Percentiles rank a stretch among this genome's conserved stretches.
Conservation (phyloP, 1,140 invertebrate species). For the roundworm (Caenorhabditis elegans) region DNA sequence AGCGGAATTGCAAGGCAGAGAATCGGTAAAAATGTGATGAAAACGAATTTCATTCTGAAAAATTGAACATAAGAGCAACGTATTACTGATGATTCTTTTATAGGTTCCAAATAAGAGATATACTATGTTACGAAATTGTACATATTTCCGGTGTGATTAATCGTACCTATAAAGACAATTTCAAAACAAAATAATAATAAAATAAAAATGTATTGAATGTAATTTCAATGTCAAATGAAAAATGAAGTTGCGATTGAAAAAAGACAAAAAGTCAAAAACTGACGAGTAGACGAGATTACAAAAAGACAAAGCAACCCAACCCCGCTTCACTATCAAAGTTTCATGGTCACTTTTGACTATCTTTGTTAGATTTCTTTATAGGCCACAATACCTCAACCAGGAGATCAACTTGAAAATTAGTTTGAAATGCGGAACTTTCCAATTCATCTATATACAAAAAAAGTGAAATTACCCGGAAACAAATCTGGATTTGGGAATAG, state of each 20-base stretch:
- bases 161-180: not conserved
- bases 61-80: not conserved
- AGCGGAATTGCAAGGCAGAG: not conserved
- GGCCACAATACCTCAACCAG: not conserved
- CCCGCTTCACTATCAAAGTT: not conserved
- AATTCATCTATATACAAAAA: not conserved
- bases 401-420: not conserved
- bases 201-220: too few species aligned
- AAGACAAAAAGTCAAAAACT: not conserved
- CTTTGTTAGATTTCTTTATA: not conserved
- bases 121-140: not conserved
- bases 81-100: too few species aligned
- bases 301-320: not conserved
- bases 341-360: slow-evolving; percentile 23
- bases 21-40: not conserved
- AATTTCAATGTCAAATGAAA: too few species aligned
- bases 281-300: not conserved
- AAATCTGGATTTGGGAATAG: not conserved
- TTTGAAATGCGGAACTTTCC: not conserved
- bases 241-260: not conserved
- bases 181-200: not conserved
- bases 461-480: not conserved
- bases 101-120: not conserved
- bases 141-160: not conserved
- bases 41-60: not conserved